A percentile compares a stretch with the other conserved stretches of the same genome.
Evolutionary conservation across 2,797 vertebrate species (phyloP).

Genomic region (Manis javanica): DNA sequence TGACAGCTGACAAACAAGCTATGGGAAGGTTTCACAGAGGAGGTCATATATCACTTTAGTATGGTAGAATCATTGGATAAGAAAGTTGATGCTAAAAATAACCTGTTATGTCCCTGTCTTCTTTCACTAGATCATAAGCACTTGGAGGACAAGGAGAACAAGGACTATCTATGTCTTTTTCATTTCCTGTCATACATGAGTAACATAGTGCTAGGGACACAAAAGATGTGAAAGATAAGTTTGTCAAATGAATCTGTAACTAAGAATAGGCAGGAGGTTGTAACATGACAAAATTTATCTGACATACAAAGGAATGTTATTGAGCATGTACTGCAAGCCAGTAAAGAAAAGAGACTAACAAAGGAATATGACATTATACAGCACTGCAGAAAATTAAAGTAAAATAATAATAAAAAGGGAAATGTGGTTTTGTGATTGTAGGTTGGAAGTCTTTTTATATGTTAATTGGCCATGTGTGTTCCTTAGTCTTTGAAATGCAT

Average conservation of each 20-base stretch:
- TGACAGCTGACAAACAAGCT: not conserved
- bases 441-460: not conserved
- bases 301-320: not conserved
- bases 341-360: not conserved
- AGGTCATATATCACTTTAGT: not conserved
- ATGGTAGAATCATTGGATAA: not conserved
- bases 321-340: not conserved
- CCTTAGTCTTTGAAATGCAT: not conserved
- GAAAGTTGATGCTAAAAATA: not conserved
- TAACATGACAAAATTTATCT: not conserved
- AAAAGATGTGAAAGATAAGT: not conserved
- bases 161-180: not conserved
- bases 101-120: not conserved
- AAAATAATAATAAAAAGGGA: not conserved
- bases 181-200: not conserved
- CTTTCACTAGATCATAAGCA: conserved; percentile 16
- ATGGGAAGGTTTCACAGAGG: not conserved
- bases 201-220: not conserved
- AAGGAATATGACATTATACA: not conserved
- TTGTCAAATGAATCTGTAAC: conserved; percentile 4
- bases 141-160: not conserved
- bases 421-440: not conserved
- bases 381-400: not conserved
- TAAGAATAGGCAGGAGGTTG: not conserved
- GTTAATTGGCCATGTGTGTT: not conserved